Evolutionary conservation across 1,140 invertebrate genomes (phyloP).

Genomic region (Pachypeltis micranthus): DNA sequence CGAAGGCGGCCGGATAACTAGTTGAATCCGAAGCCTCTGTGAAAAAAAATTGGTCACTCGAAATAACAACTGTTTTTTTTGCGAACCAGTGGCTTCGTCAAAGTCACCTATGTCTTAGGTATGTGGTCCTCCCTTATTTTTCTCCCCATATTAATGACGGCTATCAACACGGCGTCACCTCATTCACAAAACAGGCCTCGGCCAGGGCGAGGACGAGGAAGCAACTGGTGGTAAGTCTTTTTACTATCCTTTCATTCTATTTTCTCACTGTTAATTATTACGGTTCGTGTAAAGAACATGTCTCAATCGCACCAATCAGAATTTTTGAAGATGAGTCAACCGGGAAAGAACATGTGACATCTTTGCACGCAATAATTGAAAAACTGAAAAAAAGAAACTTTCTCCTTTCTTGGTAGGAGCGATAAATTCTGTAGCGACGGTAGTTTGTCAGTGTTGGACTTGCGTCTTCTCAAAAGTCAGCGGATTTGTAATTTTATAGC

Average conservation of each 20-base stretch:
- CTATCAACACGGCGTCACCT: constrained; percentile 15
- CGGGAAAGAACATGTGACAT: no score
- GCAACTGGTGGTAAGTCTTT: constrained; percentile 35
- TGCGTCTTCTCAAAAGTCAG: not conserved
- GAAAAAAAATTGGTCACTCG: no score
- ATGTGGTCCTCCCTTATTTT: constrained; percentile 24
- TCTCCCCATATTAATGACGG: constrained; percentile 20
- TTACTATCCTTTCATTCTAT: not conserved
- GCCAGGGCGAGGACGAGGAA: constrained; percentile 29
- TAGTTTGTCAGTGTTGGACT: constrained; percentile 8
- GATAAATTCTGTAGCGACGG: not conserved
- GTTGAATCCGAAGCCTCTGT: not conserved
- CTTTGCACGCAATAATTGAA: no score
- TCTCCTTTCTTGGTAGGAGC: no score
- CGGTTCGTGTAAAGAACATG: not conserved
- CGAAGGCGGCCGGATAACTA: not conserved
- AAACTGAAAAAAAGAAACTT: no score
- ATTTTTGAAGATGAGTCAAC: no score
- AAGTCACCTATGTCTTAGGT: constrained; percentile 11
- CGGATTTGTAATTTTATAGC: constrained; percentile 21
- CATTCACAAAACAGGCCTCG: constrained; percentile 19
- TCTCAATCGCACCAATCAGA: not conserved
- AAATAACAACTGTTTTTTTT: not conserved
- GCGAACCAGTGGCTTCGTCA: not conserved
- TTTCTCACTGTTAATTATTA: not conserved